Evolutionary conservation across 2,797 vertebrate genomes (phyloP), one percentile per base, ranked within the genome.

Genomic region (Sebastolobus alascanus): DNA sequence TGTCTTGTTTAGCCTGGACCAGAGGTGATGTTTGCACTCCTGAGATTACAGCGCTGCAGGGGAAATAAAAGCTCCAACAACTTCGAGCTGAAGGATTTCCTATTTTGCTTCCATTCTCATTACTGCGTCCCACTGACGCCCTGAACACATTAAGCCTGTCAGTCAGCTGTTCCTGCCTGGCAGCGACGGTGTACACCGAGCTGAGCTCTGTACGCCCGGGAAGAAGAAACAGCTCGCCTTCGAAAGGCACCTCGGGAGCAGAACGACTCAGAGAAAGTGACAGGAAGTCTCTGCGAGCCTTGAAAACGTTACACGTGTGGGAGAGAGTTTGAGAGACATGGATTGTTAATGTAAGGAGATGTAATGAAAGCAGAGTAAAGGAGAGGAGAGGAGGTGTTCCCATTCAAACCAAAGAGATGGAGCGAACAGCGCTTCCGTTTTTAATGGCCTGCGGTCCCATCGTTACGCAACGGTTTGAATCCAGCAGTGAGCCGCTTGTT

Each of bases 151-250:
- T 72, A 84, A 40, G 40, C 59, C 83, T 59, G 83, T 84, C 88
- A 92, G 80, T 92, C 85, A 87, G 22, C 67, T 70, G 43, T 22
- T 71, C n/a, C 35, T 31, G 80, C 61, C 63, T 68, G 6, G 29
- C 65, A 68, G 82, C 1, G 12, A 31, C 43, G 9, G 52, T 12
- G 38, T 59, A n/a, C 14, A 3, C 72, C 43, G 13, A 65, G 77
- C 38, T 2, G 2, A 75, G 75, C 33, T 52, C 25, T 60, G 12
- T 9, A 40, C 25, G 29, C 67, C 69, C 3, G 0, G 4, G 11
- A 35, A 58, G 14, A 68, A 18, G 35, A 63, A 68, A 68, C 3
- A 2, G 46, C 59, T 77, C 31, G 55, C 67, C 67, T 79, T 52
- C 2, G 27, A 56, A 69, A 71, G 27, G 8, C n/a, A 18, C 16